Evolutionary conservation across 2,888 invertebrate genomes (phyloP).

Genomic region (Andrena hattorfiana): DNA sequence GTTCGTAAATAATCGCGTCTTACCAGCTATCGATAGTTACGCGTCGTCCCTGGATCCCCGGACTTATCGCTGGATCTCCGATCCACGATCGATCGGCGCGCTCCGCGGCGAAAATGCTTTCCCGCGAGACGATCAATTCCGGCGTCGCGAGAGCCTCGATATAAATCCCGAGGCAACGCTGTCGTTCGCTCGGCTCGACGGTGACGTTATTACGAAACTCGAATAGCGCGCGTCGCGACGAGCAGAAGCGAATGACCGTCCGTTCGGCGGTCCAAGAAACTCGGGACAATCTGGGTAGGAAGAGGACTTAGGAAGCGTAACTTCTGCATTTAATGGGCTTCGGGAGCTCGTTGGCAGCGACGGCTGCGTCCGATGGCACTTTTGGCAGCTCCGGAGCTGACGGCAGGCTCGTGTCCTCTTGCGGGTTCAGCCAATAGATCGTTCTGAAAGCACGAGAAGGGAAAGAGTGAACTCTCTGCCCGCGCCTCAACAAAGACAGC

Average conservation of each 20-base stretch:
- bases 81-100: not conserved
- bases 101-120: not conserved
- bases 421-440: conserved; percentile 54
- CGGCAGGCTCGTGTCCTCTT: conserved; percentile 60
- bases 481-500: too few species aligned
- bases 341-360: conserved; percentile 71
- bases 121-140: conserved; percentile 2
- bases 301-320: conserved; percentile 41
- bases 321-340: conserved; percentile 69
- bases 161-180: not conserved
- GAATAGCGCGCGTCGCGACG: not conserved
- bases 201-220: not conserved
- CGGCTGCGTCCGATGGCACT: conserved; percentile 53
- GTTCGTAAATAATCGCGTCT: conserved; percentile 34
- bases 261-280: not conserved
- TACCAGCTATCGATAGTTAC: not conserved
- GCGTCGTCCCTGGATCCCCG: not conserved
- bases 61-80: not conserved
- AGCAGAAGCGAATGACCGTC: not conserved
- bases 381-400: conserved; percentile 63
- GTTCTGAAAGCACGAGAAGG: conserved; percentile 53
- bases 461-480: conserved; percentile 5
- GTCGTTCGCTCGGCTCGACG: not conserved
- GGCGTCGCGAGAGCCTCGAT: not conserved
- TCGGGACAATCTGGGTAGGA: not conserved